Evolutionary conservation across 2,113 vertebrate species (phyloP).

Genomic region (Accipiter virgatus): DNA sequence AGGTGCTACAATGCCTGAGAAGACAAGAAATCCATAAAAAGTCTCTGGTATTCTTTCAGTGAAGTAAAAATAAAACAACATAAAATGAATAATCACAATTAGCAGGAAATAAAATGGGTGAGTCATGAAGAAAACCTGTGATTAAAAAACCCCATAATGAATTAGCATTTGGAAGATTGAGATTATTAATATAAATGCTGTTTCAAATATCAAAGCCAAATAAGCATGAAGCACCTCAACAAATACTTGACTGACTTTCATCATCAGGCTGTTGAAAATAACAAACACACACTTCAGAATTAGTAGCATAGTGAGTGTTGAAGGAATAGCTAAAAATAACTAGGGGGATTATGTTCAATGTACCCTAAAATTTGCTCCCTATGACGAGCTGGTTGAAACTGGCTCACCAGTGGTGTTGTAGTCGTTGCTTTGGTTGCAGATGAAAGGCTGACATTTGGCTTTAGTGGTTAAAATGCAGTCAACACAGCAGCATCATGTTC

Average conservation of each 20-base stretch:
- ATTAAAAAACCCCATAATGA: neutral
- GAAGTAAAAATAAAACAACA: neutral
- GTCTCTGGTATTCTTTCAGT: neutral
- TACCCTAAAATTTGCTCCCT: neutral
- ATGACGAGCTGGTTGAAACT: neutral
- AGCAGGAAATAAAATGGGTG: neutral
- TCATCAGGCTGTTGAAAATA: neutral
- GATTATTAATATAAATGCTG: neutral
- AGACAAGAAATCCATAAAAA: neutral
- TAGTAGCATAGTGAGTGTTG: neutral
- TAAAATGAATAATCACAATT: neutral
- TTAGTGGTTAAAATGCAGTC: neutral
- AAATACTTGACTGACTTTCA: neutral
- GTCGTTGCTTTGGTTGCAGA: neutral
- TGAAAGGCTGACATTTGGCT: neutral
- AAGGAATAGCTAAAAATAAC: neutral
- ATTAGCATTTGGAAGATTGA: neutral
- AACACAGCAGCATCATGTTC: neutral
- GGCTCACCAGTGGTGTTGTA: accelerated
- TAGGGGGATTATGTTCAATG: neutral
- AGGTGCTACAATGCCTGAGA: neutral
- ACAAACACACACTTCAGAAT: neutral
- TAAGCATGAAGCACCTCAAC: neutral
- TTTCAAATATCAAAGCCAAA: neutral
- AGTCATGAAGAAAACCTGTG: neutral